Evolutionary conservation across 2,888 invertebrate species (phyloP).

Genomic region (Hyppa rectilinea): DNA sequence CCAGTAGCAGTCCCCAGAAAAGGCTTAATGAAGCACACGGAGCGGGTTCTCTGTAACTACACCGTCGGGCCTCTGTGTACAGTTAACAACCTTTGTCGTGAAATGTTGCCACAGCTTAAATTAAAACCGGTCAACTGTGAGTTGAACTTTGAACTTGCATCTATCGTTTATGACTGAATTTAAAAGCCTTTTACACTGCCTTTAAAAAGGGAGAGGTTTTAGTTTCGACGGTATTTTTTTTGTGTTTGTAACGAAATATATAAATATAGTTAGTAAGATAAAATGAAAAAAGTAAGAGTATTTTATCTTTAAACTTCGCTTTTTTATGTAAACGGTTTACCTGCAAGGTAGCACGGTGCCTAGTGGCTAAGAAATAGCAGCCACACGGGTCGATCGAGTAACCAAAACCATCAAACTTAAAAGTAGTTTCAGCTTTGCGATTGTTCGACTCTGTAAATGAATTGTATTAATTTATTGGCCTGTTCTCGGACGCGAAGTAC

Average conservation of each 20-base stretch:
- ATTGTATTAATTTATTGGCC: conserved; percentile 22
- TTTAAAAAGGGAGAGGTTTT: conserved; percentile 3
- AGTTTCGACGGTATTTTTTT: background rate
- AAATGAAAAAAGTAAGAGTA: background rate
- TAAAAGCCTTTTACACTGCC: conserved; percentile 4
- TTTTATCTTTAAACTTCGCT: too few relatives aligned
- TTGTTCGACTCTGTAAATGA: conserved; percentile 2
- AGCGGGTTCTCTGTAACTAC: conserved; percentile 36
- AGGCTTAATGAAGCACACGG: conserved; percentile 65
- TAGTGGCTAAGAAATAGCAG: background rate
- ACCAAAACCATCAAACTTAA: too few relatives aligned
- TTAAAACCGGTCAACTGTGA: conserved; percentile 55
- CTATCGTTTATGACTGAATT: conserved; percentile 3
- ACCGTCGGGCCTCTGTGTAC: conserved; percentile 40
- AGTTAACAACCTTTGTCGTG: conserved; percentile 51
- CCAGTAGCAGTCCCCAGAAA: conserved; percentile 43
- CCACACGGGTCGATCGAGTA: background rate
- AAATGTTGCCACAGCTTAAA: conserved; percentile 61
- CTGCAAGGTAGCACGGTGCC: too few relatives aligned
- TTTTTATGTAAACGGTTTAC: too few relatives aligned
- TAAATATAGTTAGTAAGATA: background rate
- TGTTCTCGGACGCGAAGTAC: conserved; percentile 19
- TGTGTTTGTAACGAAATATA: background rate
- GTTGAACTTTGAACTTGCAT: conserved; percentile 32
- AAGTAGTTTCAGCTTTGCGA: too few relatives aligned